Evolutionary conservation across 2,113 vertebrate species (phyloP).

Genomic region (Chloroceryle aenea): DNA sequence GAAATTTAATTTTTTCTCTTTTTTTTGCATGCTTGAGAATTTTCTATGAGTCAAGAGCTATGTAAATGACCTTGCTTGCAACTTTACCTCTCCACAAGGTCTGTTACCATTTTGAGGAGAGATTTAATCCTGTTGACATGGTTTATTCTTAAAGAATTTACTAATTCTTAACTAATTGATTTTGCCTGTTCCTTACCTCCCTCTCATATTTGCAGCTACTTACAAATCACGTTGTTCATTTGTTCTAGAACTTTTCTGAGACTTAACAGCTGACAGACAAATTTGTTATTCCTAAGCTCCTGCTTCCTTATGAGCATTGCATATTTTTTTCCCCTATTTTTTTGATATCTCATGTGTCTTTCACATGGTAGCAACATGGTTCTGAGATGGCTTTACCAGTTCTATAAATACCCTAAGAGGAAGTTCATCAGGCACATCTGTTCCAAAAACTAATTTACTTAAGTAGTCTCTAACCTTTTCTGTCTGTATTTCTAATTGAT

Average conservation of each 20-base stretch:
- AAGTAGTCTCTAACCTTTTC: constrained; percentile 16
- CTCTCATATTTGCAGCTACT: background rate
- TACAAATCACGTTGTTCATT: background rate
- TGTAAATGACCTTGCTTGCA: background rate
- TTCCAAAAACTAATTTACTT: constrained; percentile 46
- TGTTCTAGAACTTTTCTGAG: background rate
- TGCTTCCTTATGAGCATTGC: background rate
- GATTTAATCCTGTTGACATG: background rate
- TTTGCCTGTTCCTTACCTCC: background rate
- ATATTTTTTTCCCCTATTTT: background rate
- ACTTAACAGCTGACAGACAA: background rate
- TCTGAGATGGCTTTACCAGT: background rate
- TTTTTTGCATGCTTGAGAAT: background rate
- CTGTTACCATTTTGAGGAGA: background rate
- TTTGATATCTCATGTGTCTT: background rate
- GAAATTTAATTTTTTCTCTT: background rate
- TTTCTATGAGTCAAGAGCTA: background rate
- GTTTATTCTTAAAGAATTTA: background rate
- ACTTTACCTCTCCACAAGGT: background rate
- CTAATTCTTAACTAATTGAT: background rate
- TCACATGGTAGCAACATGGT: background rate
- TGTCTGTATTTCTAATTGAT: constrained; percentile 13
- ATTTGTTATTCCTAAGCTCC: background rate
- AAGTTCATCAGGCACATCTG: background rate
- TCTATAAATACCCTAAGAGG: background rate